phyloP scores from a whole-genome alignment of 2,888 invertebrate species.

The Mythimna loreyi region DNA sequence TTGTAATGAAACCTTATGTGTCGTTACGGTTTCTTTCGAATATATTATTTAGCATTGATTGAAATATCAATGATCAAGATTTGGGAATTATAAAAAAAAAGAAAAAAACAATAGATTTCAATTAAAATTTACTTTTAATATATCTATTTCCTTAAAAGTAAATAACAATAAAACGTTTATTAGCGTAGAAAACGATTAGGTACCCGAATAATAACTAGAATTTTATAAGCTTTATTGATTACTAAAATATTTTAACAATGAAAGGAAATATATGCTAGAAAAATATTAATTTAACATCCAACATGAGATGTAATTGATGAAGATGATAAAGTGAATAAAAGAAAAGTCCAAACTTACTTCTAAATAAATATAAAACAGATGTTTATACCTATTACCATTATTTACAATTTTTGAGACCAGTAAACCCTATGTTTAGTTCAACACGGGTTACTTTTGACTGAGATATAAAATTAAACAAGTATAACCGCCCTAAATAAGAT shows the following conservation, averaged over 20 bases:
- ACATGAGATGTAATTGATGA: constrained; percentile 32
- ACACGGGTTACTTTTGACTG: constrained; percentile 36
- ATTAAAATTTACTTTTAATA: constrained; percentile 75
- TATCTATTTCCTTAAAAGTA: constrained; percentile 81
- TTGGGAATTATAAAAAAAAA: not conserved
- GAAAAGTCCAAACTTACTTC: constrained; percentile 65
- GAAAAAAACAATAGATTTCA: constrained; percentile 47
- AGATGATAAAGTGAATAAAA: constrained; percentile 38
- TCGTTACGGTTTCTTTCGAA: too few species aligned
- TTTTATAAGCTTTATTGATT: constrained; percentile 59
- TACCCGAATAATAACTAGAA: constrained; percentile 61
- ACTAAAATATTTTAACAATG: constrained; percentile 44
- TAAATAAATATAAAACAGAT: constrained; percentile 75
- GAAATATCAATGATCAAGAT: not conserved
- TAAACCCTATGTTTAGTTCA: constrained; percentile 34
- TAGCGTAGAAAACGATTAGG: constrained; percentile 69
- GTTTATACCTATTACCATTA: constrained; percentile 64
- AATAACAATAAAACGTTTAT: constrained; percentile 80
- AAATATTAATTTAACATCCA: constrained; percentile 45
- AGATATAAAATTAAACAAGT: constrained; percentile 19
- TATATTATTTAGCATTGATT: too few species aligned
- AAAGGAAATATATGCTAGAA: constrained; percentile 39
- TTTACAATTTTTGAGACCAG: constrained; percentile 69
- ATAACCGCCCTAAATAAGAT: constrained; percentile 1
- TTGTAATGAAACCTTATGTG: not conserved